Conservation (phyloP, 2,888 invertebrate genomes). For the Drosophila melanocephala region DNA sequence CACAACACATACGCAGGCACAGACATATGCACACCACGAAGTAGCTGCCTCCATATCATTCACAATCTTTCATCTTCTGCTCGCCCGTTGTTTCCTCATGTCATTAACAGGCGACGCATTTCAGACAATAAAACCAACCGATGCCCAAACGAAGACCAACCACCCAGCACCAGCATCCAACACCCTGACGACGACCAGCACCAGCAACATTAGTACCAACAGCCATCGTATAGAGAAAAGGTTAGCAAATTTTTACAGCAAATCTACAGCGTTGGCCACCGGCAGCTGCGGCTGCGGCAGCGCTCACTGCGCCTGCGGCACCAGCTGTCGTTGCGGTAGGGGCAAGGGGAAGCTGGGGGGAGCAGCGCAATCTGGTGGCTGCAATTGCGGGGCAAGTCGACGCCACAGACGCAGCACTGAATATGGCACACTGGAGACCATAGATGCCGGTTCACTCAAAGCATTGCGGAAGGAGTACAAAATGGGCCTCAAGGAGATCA, state of each 20-base stretch:
- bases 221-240: conserved; percentile 66
- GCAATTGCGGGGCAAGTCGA: conserved; percentile 3
- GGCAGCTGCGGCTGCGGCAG: conserved; percentile 16
- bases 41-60: conserved; percentile 74
- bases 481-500: conserved; percentile 81
- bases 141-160: conserved; percentile 25
- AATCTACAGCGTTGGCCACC: conserved; percentile 7
- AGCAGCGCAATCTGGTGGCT: conserved; percentile 15
- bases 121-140: conserved; percentile 79
- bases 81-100: conserved; percentile 68
- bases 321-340: conserved; percentile 20
- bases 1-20: conserved; percentile 10
- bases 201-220: conserved; percentile 21
- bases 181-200: conserved; percentile 15
- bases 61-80: conserved; percentile 69
- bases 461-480: conserved; percentile 81
- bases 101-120: conserved; percentile 85
- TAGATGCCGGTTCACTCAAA: conserved; percentile 78
- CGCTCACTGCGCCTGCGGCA: conserved; percentile 38
- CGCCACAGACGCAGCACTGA: conserved; percentile 58
- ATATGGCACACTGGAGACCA: conserved; percentile 79
- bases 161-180: conserved; percentile 16
- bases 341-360: not conserved
- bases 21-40: conserved; percentile 13
- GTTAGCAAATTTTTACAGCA: conserved; percentile 63